These are phyloP conservation scores for Gymnodraco acuticeps DNA, from an alignment of 2,797 vertebrate species.

Conservation along the genomic window DNA sequence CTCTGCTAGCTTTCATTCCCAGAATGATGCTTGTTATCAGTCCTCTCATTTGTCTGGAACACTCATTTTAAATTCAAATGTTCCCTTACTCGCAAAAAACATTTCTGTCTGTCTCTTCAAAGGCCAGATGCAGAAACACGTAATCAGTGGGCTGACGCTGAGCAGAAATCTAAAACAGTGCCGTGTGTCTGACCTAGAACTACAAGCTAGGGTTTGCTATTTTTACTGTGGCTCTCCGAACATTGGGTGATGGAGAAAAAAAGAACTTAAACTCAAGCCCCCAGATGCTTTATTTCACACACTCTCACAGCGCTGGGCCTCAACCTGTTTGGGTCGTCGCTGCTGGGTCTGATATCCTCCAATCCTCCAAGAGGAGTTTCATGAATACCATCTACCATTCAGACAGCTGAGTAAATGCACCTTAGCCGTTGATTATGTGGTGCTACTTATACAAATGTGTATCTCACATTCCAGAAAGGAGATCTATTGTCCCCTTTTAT, in stretches of 20 bases:
- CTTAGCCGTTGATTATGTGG: slow-evolving; percentile 29
- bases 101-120: slow-evolving; percentile 32
- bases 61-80: slow-evolving; percentile 53
- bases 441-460: slow-evolving; percentile 12
- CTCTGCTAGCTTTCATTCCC: slow-evolving; percentile 42
- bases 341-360: slow-evolving; percentile 12
- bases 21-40: slow-evolving; percentile 38
- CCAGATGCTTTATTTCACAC: slow-evolving; percentile 42
- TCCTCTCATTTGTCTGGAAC: slow-evolving; percentile 41
- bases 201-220: slow-evolving; percentile 42
- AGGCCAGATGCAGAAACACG: slow-evolving; percentile 47
- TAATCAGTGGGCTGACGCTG: slow-evolving; percentile 48
- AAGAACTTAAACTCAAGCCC: slow-evolving; percentile 30
- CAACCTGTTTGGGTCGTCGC: slow-evolving; percentile 21
- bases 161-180: slow-evolving; percentile 40
- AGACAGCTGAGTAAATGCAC: slow-evolving; percentile 37
- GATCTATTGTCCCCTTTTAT: background rate
- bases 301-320: slow-evolving; percentile 12
- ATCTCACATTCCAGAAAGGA: slow-evolving; percentile 9
- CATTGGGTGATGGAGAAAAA: slow-evolving; percentile 52
- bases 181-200: slow-evolving; percentile 41
- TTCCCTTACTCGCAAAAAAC: slow-evolving; percentile 17
- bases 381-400: slow-evolving; percentile 30
- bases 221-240: slow-evolving; percentile 50
- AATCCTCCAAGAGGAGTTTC: slow-evolving; percentile 33